Percentiles rank a stretch among this genome's conserved stretches.
Evolutionary conservation across 2,797 vertebrate species (phyloP).

Genomic region (Potorous gilbertii): DNA sequence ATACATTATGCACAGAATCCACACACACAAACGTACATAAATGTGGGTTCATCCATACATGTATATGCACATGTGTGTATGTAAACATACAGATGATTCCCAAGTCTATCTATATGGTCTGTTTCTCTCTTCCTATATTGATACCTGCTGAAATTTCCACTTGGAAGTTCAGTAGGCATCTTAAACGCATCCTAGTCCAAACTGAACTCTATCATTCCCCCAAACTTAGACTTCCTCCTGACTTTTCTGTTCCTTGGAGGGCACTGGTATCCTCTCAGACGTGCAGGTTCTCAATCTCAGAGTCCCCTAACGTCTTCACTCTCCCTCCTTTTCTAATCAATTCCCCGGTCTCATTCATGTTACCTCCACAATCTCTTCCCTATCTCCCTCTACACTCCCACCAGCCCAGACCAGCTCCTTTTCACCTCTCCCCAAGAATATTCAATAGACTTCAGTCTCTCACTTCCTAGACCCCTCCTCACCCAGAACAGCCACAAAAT

Average conservation of each 20-base stretch:
- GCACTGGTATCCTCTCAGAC: too few relatives aligned
- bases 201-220: too few relatives aligned
- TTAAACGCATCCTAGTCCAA: not conserved
- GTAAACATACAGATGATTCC: too few relatives aligned
- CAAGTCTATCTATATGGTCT: too few relatives aligned
- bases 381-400: not conserved
- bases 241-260: too few relatives aligned
- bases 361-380: not conserved
- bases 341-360: not conserved
- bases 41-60: too few relatives aligned
- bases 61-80: not conserved
- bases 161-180: not conserved
- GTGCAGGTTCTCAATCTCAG: too few relatives aligned
- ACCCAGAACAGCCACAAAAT: not conserved
- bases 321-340: not conserved
- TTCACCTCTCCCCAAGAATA: not conserved
- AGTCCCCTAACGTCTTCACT: not conserved
- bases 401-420: not conserved
- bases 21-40: not conserved
- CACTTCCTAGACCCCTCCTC: not conserved
- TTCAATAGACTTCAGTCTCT: not conserved
- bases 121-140: not conserved
- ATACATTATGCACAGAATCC: not conserved
- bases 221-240: too few relatives aligned
- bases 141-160: not conserved